phyloP scores from a whole-genome alignment of 2,888 invertebrate genomes.

The Aphrophora alni region DNA sequence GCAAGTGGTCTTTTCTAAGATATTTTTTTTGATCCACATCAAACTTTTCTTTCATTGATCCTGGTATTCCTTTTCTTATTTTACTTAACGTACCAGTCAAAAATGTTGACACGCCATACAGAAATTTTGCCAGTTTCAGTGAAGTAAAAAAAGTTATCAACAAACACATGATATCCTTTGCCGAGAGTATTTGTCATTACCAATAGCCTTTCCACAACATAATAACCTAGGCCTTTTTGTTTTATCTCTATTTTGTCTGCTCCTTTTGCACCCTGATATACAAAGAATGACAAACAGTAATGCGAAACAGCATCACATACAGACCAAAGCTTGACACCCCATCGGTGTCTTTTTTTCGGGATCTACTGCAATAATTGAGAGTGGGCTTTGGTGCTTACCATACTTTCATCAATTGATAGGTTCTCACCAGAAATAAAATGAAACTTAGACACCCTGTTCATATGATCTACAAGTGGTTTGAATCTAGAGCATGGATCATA shows the following conservation, averaged over 20 bases:
- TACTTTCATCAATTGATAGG: slow-evolving; percentile 24
- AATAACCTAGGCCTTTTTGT: background rate
- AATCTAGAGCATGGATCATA: slow-evolving; percentile 24
- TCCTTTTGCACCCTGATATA: background rate
- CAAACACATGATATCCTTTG: background rate
- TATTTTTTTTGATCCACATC: background rate
- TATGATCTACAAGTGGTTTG: slow-evolving; percentile 3
- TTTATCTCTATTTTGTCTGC: background rate
- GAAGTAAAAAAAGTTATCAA: background rate
- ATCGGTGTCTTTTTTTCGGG: slow-evolving; percentile 12
- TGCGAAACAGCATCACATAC: background rate
- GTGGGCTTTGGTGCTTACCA: slow-evolving; percentile 13
- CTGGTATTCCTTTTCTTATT: background rate
- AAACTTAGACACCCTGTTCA: background rate
- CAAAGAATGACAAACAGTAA: background rate
- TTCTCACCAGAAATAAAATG: slow-evolving; percentile 12
- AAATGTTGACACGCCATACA: background rate
- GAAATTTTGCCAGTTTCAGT: background rate
- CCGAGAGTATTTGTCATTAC: background rate
- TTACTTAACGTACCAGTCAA: background rate
- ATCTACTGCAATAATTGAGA: slow-evolving; percentile 6
- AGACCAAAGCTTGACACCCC: slow-evolving; percentile 6
- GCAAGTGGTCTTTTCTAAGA: background rate
- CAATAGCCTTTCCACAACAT: slow-evolving; percentile 7
- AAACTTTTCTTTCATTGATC: background rate